Base-by-base conservation (phyloP, 2,888 invertebrate genomes). In the Drosophila anomalipes region DNA sequence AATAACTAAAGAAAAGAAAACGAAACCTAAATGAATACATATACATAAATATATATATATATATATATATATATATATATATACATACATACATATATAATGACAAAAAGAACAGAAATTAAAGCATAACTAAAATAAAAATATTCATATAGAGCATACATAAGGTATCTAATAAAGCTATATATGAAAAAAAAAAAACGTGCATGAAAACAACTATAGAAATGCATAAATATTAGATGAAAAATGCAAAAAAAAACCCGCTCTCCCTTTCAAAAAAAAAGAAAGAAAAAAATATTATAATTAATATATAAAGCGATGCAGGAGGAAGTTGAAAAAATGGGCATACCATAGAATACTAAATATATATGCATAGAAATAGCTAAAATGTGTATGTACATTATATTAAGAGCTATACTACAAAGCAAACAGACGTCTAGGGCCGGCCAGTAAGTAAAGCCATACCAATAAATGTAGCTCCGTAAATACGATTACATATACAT, bases 1-100 rank as follows among this genome's bases (percentile, higher is more conserved):
- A 93, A 93, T 93, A 93, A 93, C 92, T 92, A 92, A 88, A 83
- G 82, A 80, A 58, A 75, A 41, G 53, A 71, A 77, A 70, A 65
- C 22, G 60, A 54, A 74, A 71, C 68, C 66, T 72, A 71, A 61
- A 76, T 51, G 60, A 72, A 70, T 66, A 70, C 54, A 68, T 30
- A 72, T 39, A 72, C 61, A 54, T 22, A 61, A 19, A 54, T 26
- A 53, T 10, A 56, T 32, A 77, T 53, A 61, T 12, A 61, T 52
- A 66, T 56, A 71, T 37, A 68, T 10, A 72, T 53, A 56, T n/a
- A 33, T 26, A 26, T 12, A 51, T 10, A 56, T 32, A 77, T 53
- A 61, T 12, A 61, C 47, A 66, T 56, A 71, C 41, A 68, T 10
- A 72, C 58, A 56, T n/a, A 33, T 26, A 26, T 12, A 51, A 37